A percentile compares a stretch with the other conserved stretches of the same genome.
phyloP scores from a whole-genome alignment of 2,113 vertebrate genomes.

The Cryptomyrus ogoouensis region DNA sequence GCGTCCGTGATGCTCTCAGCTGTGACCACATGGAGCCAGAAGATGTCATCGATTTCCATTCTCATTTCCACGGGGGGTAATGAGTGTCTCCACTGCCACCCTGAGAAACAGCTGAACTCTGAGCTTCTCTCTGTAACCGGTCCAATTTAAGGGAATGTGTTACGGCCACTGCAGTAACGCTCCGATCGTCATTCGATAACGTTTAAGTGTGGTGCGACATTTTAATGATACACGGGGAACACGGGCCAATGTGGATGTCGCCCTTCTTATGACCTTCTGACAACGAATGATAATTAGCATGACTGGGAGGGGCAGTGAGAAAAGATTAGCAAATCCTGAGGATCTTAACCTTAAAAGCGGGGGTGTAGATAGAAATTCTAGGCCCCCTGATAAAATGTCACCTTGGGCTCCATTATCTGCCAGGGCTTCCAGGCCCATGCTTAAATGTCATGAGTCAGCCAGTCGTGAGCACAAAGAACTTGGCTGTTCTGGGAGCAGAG shows the following conservation, averaged over 20 bases:
- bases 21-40: neutral
- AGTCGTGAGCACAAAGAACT: neutral
- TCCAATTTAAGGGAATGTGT: neutral
- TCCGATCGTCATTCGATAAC: neutral
- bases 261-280: slow-evolving; percentile 4
- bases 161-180: neutral
- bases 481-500: neutral
- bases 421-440: neutral
- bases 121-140: neutral
- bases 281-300: neutral
- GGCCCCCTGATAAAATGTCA: neutral
- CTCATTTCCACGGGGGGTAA: neutral
- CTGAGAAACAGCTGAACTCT: neutral
- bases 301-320: neutral
- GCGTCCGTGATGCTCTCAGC: neutral
- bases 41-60: neutral
- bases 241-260: neutral
- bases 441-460: neutral
- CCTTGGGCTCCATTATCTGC: neutral
- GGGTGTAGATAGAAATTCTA: neutral
- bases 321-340: neutral
- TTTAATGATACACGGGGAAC: neutral
- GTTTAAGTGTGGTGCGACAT: neutral
- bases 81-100: neutral
- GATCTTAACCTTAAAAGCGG: neutral